Conservation (phyloP, 2,797 vertebrate species). For the Xenentodon cancila region DNA sequence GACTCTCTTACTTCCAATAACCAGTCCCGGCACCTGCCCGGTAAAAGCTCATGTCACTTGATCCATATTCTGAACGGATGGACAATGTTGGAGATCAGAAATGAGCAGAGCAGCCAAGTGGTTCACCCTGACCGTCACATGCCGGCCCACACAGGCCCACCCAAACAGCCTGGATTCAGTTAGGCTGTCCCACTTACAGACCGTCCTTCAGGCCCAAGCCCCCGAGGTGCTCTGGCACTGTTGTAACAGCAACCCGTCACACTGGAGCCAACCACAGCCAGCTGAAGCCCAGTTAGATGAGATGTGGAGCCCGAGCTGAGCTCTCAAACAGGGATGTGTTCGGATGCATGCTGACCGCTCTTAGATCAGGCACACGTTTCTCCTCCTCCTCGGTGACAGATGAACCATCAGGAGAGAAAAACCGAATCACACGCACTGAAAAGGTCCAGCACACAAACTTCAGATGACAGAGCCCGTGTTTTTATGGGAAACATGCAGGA, state of each 20-base stretch:
- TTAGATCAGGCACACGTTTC: background rate
- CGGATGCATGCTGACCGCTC: background rate
- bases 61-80: background rate
- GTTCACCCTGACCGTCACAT: constrained; percentile 20
- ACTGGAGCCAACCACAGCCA: constrained; percentile 8
- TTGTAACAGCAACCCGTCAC: constrained; percentile 38
- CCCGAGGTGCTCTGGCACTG: constrained; percentile 24
- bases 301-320: background rate
- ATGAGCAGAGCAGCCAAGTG: background rate
- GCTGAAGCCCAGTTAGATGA: constrained; percentile 11
- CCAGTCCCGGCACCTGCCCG: too few relatives aligned
- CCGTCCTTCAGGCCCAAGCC: constrained; percentile 30
- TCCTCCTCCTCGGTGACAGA: background rate
- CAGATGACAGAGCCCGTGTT: too few relatives aligned
- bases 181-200: constrained; percentile 61
- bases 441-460: background rate
- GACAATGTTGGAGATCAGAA: background rate
- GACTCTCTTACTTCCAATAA: too few relatives aligned
- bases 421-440: too few relatives aligned
- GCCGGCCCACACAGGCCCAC: constrained; percentile 45
- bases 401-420: background rate
- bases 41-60: too few relatives aligned
- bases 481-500: too few relatives aligned
- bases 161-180: constrained; percentile 33
- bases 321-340: background rate